Evolutionary conservation across 2,113 vertebrate species (phyloP), one percentile per base, ranked within the genome.

Genomic region (Pitta sordida): DNA sequence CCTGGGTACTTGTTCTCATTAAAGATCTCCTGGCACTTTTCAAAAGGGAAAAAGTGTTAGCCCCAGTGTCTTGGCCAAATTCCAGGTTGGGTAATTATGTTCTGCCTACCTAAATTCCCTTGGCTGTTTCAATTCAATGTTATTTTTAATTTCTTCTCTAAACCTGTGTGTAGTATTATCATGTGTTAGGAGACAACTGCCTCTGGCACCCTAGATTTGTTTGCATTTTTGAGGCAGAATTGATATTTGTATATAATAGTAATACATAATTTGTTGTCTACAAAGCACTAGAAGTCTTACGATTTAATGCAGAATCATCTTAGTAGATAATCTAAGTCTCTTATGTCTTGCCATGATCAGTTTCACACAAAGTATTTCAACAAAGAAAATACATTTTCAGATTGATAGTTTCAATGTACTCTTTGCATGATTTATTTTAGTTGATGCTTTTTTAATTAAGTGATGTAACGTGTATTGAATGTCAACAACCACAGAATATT

Each of bases 1-100:
- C 94, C 96, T 95, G 82, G 93, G 77, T 93, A 92, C 94, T 94
- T 96, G 92, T 96, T 97, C 95, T 96, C 91, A 96, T 96, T 97
- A 96, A 94, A 96, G 92, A 95, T 95, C 95, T 97, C 94, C 71
- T 95, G 95, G 91, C 96, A 96, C 86, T 95, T 96, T 95, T 93
- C 83, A 91, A 93, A 95, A 96, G 64, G 80, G 75, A 93, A 91
- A 90, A 69, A 95, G 75, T 86, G 90, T 92, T 92, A 95, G 91
- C 95, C 86, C 89, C 83, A 92, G 93, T 93, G 77, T 93, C 76
- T 96, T 97, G 95, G 95, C 82, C 82, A 88, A 91, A 97, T 96
- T 97, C 95, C 97, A 97, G 84, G 84, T 70, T 88, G 88, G 56
- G 90, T 97, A 97, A 97, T 96, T 96, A 90, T 1, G 39, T 94